Evolutionary conservation across 2,888 invertebrate genomes (phyloP), one percentile per base, ranked within the genome.

Genomic region (Dynastes grantii): DNA sequence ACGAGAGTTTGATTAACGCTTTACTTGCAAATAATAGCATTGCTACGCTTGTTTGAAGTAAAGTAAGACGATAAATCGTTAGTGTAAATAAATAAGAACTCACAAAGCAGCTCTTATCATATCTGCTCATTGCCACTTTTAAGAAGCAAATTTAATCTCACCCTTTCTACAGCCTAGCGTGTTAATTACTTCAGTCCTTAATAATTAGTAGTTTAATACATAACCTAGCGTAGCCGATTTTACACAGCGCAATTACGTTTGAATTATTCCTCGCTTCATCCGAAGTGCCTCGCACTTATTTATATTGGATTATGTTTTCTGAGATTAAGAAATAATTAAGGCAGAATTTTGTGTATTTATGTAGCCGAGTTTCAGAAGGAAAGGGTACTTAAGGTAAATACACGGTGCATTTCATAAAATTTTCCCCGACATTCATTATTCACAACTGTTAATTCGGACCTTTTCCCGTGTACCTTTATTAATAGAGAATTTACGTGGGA

Each of bases 401-500:
- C 58, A 37, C 58, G 58, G 73, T 61, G 40, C 58, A 73, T 73
- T 73, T 73, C 73, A 73, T 61, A 73, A 73, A 73, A 22, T 73
- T 61, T 22, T 61, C 37, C 73, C 40, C 58, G 58, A 58, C 73
- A 11, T 73, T 73, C 58, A 73, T 73, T 73, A 73, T 73, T 32
- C 73, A 73, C 58, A 45, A 58, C 9, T 9, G 58, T 22, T 73
- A 73, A 73, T 73, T 73, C 37, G 32, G 73, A 32, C 16, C 40
- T 73, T 61, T 58, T 40, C 2, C 73, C 58, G 58, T 58, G 58
- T 37, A 40, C 40, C 27, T 73, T 73, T 73, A 58, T 73, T 73
- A 73, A 40, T 40, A 58, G 40, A 11, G 55, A 40, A 55, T 71
- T 58, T 55, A 37, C 32, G 71, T 32, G 40, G 73, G 22, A 58